These are phyloP conservation scores for Fundulus diaphanus DNA, from an alignment of 2,797 vertebrate species.

Conservation along the genomic window DNA sequence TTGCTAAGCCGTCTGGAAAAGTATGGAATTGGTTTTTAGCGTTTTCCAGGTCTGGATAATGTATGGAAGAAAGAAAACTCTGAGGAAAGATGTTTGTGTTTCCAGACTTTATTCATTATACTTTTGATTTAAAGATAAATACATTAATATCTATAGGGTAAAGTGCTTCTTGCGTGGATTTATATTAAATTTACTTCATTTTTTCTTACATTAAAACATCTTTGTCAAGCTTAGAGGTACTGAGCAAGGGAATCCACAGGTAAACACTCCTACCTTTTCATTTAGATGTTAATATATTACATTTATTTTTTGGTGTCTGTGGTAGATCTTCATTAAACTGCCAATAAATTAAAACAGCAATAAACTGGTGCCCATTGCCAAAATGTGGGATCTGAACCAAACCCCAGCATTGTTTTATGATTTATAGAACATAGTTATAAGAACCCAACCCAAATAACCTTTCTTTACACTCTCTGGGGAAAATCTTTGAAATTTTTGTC, in stretches of 20 bases:
- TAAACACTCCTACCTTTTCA: neutral
- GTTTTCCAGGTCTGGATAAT: neutral
- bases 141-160: neutral
- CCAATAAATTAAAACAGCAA: neutral
- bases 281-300: neutral
- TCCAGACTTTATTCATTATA: neutral
- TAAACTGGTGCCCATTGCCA: neutral
- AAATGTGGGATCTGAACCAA: no score
- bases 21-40: neutral
- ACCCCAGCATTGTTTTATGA: neutral
- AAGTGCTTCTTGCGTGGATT: neutral
- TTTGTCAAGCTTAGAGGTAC: neutral
- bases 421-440: neutral
- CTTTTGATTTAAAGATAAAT: neutral
- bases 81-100: neutral
- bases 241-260: neutral
- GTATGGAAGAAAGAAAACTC: neutral
- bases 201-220: neutral
- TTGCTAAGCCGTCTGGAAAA: neutral
- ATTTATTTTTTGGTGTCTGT: neutral
- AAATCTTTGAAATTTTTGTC: neutral
- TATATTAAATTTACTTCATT: neutral
- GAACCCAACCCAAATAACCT: neutral
- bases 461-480: neutral
- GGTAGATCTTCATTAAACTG: neutral